Conservation (phyloP, 2,888 invertebrate genomes). For the Microchrysa polita region DNA sequence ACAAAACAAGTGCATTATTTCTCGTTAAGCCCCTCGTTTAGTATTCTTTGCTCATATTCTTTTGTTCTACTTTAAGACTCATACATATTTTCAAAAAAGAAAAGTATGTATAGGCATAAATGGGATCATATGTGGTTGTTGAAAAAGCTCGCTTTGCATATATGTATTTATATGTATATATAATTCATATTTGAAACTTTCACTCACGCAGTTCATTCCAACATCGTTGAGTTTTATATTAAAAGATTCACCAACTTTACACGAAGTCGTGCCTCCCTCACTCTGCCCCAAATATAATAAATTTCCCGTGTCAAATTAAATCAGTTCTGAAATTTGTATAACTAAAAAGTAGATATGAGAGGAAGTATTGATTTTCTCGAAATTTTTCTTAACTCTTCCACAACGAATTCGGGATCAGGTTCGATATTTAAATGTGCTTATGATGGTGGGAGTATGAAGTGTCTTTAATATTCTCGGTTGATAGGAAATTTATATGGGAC, state of each 20-base stretch:
- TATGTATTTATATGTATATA: too few relatives aligned
- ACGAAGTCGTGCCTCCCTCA: neutral
- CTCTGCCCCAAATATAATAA: neutral
- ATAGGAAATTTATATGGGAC: too few relatives aligned
- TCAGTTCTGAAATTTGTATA: neutral
- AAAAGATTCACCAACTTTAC: neutral
- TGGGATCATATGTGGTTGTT: neutral
- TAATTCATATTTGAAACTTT: neutral
- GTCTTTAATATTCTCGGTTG: too few relatives aligned
- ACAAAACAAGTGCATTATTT: neutral
- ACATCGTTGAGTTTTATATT: neutral
- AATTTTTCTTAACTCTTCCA: neutral
- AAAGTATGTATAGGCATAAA: neutral
- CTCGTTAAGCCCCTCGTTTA: neutral
- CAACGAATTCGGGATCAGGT: neutral
- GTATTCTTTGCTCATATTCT: too few relatives aligned
- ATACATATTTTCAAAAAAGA: neutral
- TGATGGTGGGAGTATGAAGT: neutral
- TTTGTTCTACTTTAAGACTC: neutral
- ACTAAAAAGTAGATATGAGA: neutral
- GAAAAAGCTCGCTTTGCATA: neutral
- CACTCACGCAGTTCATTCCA: neutral
- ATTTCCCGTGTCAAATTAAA: constrained; percentile 12
- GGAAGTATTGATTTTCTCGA: neutral
- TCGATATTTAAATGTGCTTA: neutral